Conservation (phyloP, 2,797 vertebrate species). For the Pipistrellus pygmaeus region DNA sequence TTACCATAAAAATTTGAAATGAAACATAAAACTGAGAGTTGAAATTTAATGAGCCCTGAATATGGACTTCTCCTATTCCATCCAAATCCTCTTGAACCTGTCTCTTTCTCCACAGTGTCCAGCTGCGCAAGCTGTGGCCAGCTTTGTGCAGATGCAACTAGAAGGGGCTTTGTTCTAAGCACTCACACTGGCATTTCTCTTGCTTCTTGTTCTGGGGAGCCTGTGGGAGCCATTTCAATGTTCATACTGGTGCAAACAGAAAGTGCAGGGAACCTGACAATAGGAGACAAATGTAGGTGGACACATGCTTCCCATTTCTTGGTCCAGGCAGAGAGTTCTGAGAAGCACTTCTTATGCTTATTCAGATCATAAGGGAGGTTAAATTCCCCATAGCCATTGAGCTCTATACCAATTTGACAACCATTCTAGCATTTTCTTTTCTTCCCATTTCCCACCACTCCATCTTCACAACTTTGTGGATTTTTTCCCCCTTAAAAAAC, state of each 20-base stretch:
- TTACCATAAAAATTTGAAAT: background rate
- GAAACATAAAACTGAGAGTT: background rate
- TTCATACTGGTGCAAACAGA: background rate
- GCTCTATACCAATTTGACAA: conserved; percentile 31
- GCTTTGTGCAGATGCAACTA: background rate
- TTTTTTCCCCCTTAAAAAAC: background rate
- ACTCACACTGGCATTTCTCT: background rate
- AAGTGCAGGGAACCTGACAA: background rate
- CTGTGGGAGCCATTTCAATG: background rate
- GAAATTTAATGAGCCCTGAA: background rate
- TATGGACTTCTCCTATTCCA: background rate
- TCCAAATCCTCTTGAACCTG: background rate
- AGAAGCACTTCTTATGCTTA: background rate
- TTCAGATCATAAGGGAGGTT: background rate
- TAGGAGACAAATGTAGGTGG: background rate
- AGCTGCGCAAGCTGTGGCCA: background rate
- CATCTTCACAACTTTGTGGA: background rate
- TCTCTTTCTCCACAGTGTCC: background rate
- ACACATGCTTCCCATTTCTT: background rate
- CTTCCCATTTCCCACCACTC: background rate
- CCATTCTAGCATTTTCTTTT: background rate
- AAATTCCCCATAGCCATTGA: background rate
- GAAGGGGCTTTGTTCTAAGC: background rate
- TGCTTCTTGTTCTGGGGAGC: background rate
- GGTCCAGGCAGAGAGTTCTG: background rate